phyloP scores from a whole-genome alignment of 2,113 vertebrate genomes.

The Neolamprologus falcicula region DNA sequence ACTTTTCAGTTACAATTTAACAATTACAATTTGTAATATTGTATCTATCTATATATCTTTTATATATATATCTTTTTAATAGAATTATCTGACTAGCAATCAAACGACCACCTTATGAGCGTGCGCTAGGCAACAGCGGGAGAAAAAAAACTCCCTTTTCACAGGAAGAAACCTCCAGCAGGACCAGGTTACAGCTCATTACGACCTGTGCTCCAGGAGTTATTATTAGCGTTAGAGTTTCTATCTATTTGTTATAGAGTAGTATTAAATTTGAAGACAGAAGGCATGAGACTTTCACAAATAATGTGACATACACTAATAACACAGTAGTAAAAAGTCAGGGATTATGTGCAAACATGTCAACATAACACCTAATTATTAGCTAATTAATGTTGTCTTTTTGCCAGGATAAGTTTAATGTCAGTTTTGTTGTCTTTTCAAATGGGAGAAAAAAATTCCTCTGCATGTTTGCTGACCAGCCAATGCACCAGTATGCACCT shows the following conservation, averaged over 20 bases:
- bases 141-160: not conserved
- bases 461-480: not conserved
- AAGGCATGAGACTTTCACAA: not conserved
- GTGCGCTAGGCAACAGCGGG: not conserved
- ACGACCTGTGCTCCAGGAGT: not conserved
- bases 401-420: not conserved
- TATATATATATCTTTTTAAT: no score
- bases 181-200: not conserved
- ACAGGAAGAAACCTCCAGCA: not conserved
- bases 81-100: not conserved
- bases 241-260: not conserved
- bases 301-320: not conserved
- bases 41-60: no score
- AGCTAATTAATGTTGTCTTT: not conserved
- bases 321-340: not conserved
- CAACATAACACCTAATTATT: not conserved
- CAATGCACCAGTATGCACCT: not conserved
- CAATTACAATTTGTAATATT: no score
- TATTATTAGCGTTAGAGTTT: not conserved
- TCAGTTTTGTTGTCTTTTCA: not conserved
- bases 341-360: not conserved
- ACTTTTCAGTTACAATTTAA: not conserved
- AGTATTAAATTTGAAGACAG: not conserved
- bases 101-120: not conserved
- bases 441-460: not conserved